phyloP scores from a whole-genome alignment of 2,797 vertebrate genomes.

The Echiichthys vipera region DNA sequence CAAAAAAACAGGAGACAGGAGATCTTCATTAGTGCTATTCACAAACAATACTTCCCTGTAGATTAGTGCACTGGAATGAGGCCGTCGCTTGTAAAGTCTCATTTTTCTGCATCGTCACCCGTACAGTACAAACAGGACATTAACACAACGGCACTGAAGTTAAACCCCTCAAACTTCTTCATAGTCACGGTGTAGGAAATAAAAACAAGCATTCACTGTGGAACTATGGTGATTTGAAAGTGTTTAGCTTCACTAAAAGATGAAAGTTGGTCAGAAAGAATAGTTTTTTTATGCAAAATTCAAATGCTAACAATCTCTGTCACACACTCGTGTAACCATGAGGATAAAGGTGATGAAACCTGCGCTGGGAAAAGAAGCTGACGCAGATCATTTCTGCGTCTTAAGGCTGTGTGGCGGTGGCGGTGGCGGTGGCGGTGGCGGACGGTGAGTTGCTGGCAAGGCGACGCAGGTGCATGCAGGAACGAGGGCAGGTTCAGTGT shows the following conservation, averaged over 20 bases:
- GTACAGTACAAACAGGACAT: conserved; percentile 55
- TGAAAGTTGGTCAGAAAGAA: conserved; percentile 34
- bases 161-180: conserved; percentile 69
- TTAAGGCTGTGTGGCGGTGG: background rate
- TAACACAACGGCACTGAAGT: conserved; percentile 44
- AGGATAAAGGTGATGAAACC: conserved; percentile 2
- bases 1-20: conserved; percentile 13
- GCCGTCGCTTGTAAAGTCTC: conserved; percentile 29
- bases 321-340: conserved; percentile 21
- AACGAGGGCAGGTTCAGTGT: conserved; percentile 77
- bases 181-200: conserved; percentile 63
- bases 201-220: conserved; percentile 34
- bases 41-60: conserved; percentile 50
- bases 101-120: conserved; percentile 38
- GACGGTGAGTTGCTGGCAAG: conserved; percentile 53
- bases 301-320: conserved; percentile 45
- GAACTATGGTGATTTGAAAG: conserved; percentile 45
- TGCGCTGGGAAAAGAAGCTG: conserved; percentile 22
- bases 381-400: background rate
- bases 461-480: conserved; percentile 62
- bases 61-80: conserved; percentile 67
- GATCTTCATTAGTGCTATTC: conserved; percentile 45
- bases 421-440: conserved; percentile 35
- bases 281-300: conserved; percentile 3
- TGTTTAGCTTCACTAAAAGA: conserved; percentile 40